Percentiles rank a stretch among this genome's conserved stretches.
phyloP scores from a whole-genome alignment of 2,797 vertebrate genomes.

The Lithobates sylvaticus region DNA sequence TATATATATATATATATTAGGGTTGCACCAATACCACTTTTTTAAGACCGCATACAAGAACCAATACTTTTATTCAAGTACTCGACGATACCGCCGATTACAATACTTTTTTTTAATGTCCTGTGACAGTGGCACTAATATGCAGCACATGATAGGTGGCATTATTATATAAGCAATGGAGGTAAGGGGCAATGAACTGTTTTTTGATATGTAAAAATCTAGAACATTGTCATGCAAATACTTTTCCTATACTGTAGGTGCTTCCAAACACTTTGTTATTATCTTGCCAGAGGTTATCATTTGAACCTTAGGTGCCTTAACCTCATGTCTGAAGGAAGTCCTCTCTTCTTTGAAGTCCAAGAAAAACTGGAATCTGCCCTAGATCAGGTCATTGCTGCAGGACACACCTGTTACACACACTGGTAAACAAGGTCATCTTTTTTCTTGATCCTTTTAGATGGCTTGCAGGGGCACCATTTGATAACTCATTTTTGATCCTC shows the following conservation, averaged over 20 bases:
- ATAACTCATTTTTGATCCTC: no score
- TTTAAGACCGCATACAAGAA: no score
- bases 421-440: no score
- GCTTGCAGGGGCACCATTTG: no score
- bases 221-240: background rate
- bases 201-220: background rate
- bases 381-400: background rate
- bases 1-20: no score
- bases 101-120: no score
- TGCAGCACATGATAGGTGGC: no score
- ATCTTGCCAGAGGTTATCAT: background rate
- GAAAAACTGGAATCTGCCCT: background rate
- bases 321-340: background rate
- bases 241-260: background rate
- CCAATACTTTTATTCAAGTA: no score
- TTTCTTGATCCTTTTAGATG: no score
- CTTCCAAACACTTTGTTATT: background rate
- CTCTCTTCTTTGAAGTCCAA: background rate
- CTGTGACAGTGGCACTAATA: no score
- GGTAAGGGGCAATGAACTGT: background rate
- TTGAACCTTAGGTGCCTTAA: background rate
- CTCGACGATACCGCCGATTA: no score
- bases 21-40: no score
- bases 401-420: background rate
- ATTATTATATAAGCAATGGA: background rate